Conservation (phyloP, 2,113 vertebrate genomes). For the Lynx canadensis region DNA sequence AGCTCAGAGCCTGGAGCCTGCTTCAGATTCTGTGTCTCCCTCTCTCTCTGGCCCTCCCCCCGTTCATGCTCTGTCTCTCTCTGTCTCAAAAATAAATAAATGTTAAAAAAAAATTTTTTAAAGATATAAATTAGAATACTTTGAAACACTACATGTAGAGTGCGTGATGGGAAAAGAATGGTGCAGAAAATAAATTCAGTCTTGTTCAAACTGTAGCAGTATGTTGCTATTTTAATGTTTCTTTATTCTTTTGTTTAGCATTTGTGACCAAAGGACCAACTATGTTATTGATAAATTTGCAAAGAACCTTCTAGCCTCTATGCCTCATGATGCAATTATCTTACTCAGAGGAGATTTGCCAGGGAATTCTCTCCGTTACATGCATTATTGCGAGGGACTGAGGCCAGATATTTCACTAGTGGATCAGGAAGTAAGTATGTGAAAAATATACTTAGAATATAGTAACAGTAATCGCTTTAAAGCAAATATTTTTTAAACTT, state of each 20-base stretch:
- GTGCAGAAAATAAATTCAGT: background rate
- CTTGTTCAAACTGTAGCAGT: constrained; percentile 19
- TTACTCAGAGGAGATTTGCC: constrained; percentile 97
- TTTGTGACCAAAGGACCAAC: constrained; percentile 94
- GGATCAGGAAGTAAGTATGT: constrained; percentile 94
- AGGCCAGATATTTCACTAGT: constrained; percentile 94
- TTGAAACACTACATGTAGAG: background rate
- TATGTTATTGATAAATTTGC: constrained; percentile 92
- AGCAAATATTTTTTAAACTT: background rate
- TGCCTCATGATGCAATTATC: constrained; percentile 90
- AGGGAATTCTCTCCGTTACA: constrained; percentile 95
- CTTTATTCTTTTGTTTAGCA: constrained; percentile 81
- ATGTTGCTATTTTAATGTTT: constrained; percentile 44
- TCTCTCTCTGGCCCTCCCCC: no score
- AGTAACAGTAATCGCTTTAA: background rate
- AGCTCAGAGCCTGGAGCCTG: no score
- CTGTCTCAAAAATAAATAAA: no score
- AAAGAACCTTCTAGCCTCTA: constrained; percentile 91
- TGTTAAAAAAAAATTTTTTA: background rate
- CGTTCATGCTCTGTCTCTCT: no score
- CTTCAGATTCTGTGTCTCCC: no score
- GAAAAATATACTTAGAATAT: background rate
- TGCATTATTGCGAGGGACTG: constrained; percentile 93
- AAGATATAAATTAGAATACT: background rate
- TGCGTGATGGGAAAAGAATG: background rate